Evolutionary conservation across 2,797 vertebrate species (phyloP).

Genomic region (Tamandua tetradactyla): DNA sequence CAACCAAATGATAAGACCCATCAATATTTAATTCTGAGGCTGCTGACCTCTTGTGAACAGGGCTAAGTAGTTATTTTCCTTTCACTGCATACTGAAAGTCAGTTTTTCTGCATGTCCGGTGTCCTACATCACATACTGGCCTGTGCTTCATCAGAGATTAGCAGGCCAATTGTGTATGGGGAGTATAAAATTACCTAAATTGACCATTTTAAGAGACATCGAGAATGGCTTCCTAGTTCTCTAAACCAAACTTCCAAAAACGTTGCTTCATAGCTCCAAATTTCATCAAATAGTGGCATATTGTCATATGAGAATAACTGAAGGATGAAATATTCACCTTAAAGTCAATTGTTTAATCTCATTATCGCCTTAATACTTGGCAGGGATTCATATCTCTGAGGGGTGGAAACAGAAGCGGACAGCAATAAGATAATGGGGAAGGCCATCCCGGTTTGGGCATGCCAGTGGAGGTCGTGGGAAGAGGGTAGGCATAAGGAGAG

Average conservation of each 20-base stretch:
- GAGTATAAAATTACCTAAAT: neutral
- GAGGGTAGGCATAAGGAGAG: neutral
- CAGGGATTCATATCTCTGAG: neutral
- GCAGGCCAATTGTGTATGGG: neutral
- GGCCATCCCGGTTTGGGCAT: neutral
- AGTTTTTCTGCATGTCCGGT: neutral
- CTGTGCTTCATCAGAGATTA: neutral
- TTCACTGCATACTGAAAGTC: neutral
- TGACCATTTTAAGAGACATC: neutral
- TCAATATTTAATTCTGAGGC: neutral
- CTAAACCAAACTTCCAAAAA: neutral
- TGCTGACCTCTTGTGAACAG: neutral
- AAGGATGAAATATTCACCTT: neutral
- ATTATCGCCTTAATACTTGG: neutral
- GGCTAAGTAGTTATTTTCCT: neutral
- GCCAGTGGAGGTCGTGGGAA: neutral
- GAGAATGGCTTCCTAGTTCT: neutral
- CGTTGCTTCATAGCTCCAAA: neutral
- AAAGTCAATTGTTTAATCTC: slow-evolving; percentile 9
- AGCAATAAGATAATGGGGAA: neutral
- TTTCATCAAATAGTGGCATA: neutral
- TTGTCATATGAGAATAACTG: neutral
- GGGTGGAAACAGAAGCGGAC: neutral
- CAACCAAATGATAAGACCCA: neutral
- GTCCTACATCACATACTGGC: neutral